Evolutionary conservation across 2,888 invertebrate species (phyloP).

Genomic region (Steinernema scapterisci): DNA sequence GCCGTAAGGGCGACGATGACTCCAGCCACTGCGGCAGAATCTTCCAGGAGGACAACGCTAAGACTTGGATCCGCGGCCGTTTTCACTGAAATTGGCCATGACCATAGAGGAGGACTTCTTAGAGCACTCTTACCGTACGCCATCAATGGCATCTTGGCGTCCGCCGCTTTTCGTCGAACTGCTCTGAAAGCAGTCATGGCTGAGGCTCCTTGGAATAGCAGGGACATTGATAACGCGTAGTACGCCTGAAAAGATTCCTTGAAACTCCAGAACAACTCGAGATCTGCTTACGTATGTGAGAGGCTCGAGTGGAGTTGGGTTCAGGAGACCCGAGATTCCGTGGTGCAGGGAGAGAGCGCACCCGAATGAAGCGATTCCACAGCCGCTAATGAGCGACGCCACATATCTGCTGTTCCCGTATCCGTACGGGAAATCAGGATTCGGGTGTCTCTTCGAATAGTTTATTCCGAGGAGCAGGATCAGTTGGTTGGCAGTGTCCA

Average conservation of each 20-base stretch:
- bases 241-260: slow-evolving; percentile 50
- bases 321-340: slow-evolving; percentile 84
- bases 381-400: slow-evolving; percentile 93
- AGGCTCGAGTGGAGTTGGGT: slow-evolving; percentile 82
- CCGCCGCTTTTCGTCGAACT: slow-evolving; percentile 81
- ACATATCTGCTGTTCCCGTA: slow-evolving; percentile 91
- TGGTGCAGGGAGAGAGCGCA: slow-evolving; percentile 89
- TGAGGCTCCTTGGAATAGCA: slow-evolving; percentile 64
- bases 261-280: slow-evolving; percentile 7
- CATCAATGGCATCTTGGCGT: slow-evolving; percentile 78
- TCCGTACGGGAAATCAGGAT: slow-evolving; percentile 70
- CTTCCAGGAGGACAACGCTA: slow-evolving; percentile 94
- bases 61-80: slow-evolving; percentile 93
- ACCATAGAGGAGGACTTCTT: neutral
- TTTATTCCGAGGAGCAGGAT: slow-evolving; percentile 43
- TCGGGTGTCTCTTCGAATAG: slow-evolving; percentile 69
- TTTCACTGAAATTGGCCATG: slow-evolving; percentile 77
- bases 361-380: slow-evolving; percentile 96
- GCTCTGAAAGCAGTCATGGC: slow-evolving; percentile 83
- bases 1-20: slow-evolving; percentile 74
- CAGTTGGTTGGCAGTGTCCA: slow-evolving; percentile 74
- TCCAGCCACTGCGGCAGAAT: slow-evolving; percentile 90
- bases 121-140: slow-evolving; percentile 86
- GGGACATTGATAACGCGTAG: slow-evolving; percentile 59
- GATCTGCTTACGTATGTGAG: slow-evolving; percentile 79